Conservation (phyloP, 2,113 vertebrate species). For the Natator depressus region DNA sequence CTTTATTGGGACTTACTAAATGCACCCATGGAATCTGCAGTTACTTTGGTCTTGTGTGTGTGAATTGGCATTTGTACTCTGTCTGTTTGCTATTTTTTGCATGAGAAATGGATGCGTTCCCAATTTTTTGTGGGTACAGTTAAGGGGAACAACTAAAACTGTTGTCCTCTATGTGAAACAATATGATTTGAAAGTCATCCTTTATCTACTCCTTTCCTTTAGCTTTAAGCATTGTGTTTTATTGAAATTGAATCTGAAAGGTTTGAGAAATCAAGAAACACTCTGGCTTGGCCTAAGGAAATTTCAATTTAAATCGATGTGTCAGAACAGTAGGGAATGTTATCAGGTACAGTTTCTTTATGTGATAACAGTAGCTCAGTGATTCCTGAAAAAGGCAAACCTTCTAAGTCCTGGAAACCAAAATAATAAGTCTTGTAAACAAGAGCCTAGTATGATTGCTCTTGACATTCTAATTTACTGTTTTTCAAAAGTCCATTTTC, state of each 20-base stretch:
- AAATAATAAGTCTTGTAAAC: constrained; percentile 71
- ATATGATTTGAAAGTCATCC: not conserved
- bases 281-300: not conserved
- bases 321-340: constrained; percentile 41
- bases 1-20: not conserved
- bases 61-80: constrained; percentile 4
- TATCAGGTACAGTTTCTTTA: constrained; percentile 6
- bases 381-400: constrained; percentile 51
- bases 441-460: constrained; percentile 66
- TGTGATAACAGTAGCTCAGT: constrained; percentile 34
- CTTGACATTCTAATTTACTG: constrained; percentile 77
- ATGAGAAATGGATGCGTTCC: not conserved
- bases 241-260: constrained; percentile 32
- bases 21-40: not conserved
- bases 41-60: not conserved
- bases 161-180: not conserved
- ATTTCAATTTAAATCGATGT: constrained; percentile 36
- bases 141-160: not conserved
- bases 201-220: not conserved
- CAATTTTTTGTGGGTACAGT: not conserved
- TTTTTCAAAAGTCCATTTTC: constrained; percentile 74
- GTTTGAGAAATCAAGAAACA: not conserved
- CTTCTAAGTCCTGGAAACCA: constrained; percentile 18
- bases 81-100: not conserved
- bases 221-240: not conserved